Conservation (phyloP, 2,888 invertebrate species). For the Himalopsyche tibetana region DNA sequence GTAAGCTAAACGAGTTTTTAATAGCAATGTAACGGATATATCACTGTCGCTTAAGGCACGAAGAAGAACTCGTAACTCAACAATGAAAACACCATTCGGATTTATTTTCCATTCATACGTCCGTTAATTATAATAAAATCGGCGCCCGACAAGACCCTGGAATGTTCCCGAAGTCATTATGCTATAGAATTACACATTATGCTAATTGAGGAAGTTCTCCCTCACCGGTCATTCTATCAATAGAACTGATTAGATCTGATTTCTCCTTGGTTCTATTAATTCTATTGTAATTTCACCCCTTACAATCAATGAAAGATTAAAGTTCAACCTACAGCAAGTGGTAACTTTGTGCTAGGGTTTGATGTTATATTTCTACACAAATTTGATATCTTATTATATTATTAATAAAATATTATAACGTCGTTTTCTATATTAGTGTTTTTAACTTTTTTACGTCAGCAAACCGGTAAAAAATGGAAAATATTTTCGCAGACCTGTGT, state of each 20-base stretch:
- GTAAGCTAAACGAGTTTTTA: too few relatives aligned
- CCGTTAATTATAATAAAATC: slow-evolving; percentile 9
- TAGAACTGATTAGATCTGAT: slow-evolving; percentile 30
- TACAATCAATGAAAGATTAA: neutral
- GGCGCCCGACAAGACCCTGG: neutral
- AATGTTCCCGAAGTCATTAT: slow-evolving; percentile 25
- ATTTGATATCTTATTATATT: too few relatives aligned
- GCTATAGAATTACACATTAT: neutral
- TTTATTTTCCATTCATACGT: neutral
- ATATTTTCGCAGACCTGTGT: too few relatives aligned
- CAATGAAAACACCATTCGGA: too few relatives aligned
- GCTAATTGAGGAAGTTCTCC: slow-evolving; percentile 2
- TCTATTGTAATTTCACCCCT: neutral
- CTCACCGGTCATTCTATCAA: slow-evolving; percentile 4
- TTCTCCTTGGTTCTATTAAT: neutral
- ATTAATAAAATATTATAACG: too few relatives aligned
- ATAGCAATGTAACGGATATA: too few relatives aligned
- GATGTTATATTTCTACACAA: neutral
- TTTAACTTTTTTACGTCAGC: too few relatives aligned
- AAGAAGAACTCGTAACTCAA: too few relatives aligned
- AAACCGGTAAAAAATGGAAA: too few relatives aligned
- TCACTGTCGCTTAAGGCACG: too few relatives aligned
- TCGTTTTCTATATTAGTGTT: too few relatives aligned
- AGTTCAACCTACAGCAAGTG: neutral
- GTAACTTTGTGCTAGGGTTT: neutral